These are phyloP conservation scores for Gambusia yucatana DNA, from an alignment of 2,797 vertebrate species.

Conservation along the genomic window DNA sequence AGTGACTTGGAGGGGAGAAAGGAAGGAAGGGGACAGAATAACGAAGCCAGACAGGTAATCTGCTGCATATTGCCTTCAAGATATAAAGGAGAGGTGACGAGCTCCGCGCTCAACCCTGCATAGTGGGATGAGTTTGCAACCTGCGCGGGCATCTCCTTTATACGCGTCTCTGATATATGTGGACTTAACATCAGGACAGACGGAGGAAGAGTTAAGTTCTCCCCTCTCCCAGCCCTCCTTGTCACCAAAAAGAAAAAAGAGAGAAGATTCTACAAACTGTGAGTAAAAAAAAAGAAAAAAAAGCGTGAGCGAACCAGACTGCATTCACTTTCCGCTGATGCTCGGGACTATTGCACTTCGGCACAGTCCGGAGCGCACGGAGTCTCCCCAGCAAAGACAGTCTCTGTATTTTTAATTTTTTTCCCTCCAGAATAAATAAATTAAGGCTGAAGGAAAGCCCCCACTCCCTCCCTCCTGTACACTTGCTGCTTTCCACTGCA, in stretches of 20 bases:
- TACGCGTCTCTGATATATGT: constrained; percentile 39
- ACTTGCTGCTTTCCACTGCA: constrained; percentile 75
- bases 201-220: constrained; percentile 57
- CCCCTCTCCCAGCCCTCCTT: constrained; percentile 23
- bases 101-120: constrained; percentile 24
- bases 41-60: constrained; percentile 57
- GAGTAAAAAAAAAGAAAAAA: constrained; percentile 31
- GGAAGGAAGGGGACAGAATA: constrained; percentile 6
- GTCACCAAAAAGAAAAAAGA: constrained; percentile 5
- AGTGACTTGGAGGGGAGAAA: constrained; percentile 61
- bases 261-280: constrained; percentile 49
- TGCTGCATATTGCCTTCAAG: constrained; percentile 25
- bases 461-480: constrained; percentile 10
- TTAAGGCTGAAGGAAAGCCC: constrained; percentile 28
- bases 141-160: constrained; percentile 57
- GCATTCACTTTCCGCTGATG: constrained; percentile 54
- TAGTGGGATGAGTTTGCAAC: constrained; percentile 70
- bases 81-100: constrained; percentile 45
- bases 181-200: constrained; percentile 54
- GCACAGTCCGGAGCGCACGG: constrained; percentile 48
- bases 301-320: constrained; percentile 43
- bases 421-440: constrained; percentile 33
- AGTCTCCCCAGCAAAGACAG: constrained; percentile 14
- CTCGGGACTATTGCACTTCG: constrained; percentile 49
- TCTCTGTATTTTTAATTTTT: constrained; percentile 1